Evolutionary conservation across 2,888 invertebrate species (phyloP).

Genomic region (Orthonevra nobilis): DNA sequence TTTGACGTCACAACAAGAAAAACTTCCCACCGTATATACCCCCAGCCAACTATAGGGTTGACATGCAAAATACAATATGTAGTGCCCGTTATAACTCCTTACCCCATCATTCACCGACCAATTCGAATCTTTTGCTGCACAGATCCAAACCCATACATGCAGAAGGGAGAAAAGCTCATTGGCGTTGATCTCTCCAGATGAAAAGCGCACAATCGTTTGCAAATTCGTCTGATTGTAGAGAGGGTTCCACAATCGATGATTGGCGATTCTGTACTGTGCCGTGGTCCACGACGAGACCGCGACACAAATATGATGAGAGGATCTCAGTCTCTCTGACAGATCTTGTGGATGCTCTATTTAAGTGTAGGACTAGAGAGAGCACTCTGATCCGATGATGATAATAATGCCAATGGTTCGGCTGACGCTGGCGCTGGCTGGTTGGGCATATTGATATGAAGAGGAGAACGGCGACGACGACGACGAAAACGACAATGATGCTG

Average conservation of each 20-base stretch:
- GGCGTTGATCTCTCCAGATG: constrained; percentile 39
- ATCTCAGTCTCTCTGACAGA: constrained; percentile 46
- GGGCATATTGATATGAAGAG: constrained; percentile 41
- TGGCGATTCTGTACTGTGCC: too few species aligned
- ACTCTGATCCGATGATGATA: constrained; percentile 32
- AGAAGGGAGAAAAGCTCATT: constrained; percentile 42
- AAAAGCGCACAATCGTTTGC: constrained; percentile 28
- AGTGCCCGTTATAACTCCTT: constrained; percentile 23
- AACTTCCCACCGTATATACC: neutral
- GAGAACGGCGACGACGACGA: constrained; percentile 36
- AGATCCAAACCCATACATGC: neutral
- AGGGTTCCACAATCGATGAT: constrained; percentile 66
- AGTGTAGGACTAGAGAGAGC: constrained; percentile 33
- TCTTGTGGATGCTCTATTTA: constrained; percentile 46
- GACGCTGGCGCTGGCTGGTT: constrained; percentile 26
- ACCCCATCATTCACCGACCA: constrained; percentile 14
- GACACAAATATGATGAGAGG: constrained; percentile 47
- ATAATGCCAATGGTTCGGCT: constrained; percentile 42
- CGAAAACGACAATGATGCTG: constrained; percentile 52
- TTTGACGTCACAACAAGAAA: constrained; percentile 25
- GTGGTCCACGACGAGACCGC: too few species aligned
- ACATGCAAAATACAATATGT: constrained; percentile 12
- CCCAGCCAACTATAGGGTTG: constrained; percentile 13
- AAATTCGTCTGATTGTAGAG: constrained; percentile 47
- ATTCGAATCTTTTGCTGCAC: constrained; percentile 43